phyloP scores from a whole-genome alignment of 1,140 invertebrate species.

The Melanaphis sacchari region DNA sequence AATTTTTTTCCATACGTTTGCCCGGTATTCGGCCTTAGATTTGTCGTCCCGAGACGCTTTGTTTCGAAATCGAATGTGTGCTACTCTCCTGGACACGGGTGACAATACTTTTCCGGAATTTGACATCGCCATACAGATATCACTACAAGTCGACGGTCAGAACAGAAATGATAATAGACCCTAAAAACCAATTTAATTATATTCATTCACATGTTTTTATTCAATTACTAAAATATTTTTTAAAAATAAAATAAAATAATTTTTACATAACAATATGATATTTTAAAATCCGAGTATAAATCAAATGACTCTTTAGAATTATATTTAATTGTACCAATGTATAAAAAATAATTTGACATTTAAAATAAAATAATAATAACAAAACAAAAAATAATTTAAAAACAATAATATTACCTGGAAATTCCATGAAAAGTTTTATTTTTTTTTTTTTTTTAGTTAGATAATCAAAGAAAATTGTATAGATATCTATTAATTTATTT shows the following conservation, averaged over 20 bases:
- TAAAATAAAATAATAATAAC: neutral
- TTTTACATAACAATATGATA: neutral
- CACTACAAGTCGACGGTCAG: neutral
- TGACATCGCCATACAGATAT: neutral
- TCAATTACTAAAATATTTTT: neutral
- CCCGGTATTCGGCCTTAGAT: neutral
- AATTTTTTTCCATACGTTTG: constrained; percentile 56
- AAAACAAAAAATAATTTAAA: neutral
- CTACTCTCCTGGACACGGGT: constrained; percentile 30
- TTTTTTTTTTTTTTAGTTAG: no score
- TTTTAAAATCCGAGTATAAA: neutral
- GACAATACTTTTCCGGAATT: neutral
- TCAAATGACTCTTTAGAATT: neutral
- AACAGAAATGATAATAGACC: neutral
- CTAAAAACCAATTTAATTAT: neutral
- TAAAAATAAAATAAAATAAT: neutral
- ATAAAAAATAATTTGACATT: neutral
- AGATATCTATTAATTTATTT: no score
- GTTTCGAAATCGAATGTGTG: neutral
- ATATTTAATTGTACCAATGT: neutral
- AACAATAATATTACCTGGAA: neutral
- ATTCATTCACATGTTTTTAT: neutral
- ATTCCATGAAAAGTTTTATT: no score
- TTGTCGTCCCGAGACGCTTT: neutral
- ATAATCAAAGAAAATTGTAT: no score